phyloP scores from a whole-genome alignment of 2,888 invertebrate genomes.

The Amphipyra berbera region DNA sequence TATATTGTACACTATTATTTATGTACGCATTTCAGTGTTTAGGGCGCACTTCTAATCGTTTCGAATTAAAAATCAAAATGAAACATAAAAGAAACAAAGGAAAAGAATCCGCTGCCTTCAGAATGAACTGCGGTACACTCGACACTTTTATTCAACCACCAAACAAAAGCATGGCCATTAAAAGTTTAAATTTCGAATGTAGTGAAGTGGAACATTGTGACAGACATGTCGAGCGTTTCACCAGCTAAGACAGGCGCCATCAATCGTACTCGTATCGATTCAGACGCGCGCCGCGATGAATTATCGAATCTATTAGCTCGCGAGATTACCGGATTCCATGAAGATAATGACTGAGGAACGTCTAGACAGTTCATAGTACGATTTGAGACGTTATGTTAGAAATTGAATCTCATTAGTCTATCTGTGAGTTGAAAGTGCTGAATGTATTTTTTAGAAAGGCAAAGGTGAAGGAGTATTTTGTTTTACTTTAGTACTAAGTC shows the following conservation, averaged over 20 bases:
- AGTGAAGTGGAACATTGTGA: slow-evolving; percentile 60
- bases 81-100: slow-evolving; percentile 6
- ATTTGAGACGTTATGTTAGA: not conserved
- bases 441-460: too few species aligned
- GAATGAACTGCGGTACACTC: slow-evolving; percentile 25
- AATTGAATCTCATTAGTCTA: not conserved
- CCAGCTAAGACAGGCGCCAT: slow-evolving; percentile 70
- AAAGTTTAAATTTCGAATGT: slow-evolving; percentile 54
- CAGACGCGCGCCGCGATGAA: slow-evolving; percentile 82
- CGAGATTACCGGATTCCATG: slow-evolving; percentile 85
- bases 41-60: not conserved
- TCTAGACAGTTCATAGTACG: slow-evolving; percentile 58
- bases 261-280: slow-evolving; percentile 82
- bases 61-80: not conserved
- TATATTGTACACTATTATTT: too few species aligned
- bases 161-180: slow-evolving; percentile 49
- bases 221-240: slow-evolving; percentile 61
- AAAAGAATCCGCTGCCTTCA: not conserved
- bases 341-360: slow-evolving; percentile 53
- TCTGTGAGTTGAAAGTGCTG: too few species aligned
- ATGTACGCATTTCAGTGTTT: not conserved
- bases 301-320: slow-evolving; percentile 88
- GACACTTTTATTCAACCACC: slow-evolving; percentile 27
- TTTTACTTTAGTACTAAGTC: too few species aligned
- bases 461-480: too few species aligned